Percentiles rank a stretch among this genome's conserved stretches.
These are phyloP conservation scores for Dipus sagitta DNA, from an alignment of 2,797 vertebrate genomes.

Conservation along the genomic window DNA sequence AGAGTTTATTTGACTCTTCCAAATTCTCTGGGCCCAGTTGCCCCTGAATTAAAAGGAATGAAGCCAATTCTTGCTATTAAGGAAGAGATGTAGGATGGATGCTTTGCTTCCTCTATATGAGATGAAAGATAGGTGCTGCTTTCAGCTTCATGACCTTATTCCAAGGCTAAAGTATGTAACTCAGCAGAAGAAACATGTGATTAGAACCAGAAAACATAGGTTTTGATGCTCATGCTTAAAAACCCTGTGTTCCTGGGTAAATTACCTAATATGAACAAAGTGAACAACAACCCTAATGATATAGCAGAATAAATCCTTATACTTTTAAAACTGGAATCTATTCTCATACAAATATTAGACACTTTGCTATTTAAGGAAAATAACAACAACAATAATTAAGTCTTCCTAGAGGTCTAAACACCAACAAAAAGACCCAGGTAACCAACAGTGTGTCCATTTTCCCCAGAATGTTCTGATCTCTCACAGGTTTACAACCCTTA, in stretches of 20 bases:
- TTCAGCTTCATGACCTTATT: not conserved
- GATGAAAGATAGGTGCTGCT: not conserved
- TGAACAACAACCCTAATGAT: not conserved
- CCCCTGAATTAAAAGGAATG: constrained; percentile 31
- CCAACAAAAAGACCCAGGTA: not conserved
- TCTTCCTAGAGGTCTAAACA: not conserved
- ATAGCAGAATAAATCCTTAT: constrained; percentile 6
- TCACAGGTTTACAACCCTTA: not conserved
- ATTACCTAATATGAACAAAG: constrained; percentile 36
- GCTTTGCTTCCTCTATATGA: not conserved
- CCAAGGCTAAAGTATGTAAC: constrained; percentile 5
- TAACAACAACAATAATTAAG: not conserved
- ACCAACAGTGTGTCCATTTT: not conserved
- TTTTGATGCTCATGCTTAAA: constrained; percentile 33
- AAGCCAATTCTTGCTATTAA: constrained; percentile 36
- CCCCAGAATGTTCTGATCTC: not conserved
- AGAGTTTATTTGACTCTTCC: constrained; percentile 27
- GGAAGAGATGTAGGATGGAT: not conserved
- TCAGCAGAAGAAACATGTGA: not conserved
- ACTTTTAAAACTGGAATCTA: not conserved
- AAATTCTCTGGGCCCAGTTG: not conserved
- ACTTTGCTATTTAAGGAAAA: constrained; percentile 48
- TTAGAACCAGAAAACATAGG: constrained; percentile 34
- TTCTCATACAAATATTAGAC: constrained; percentile 57
- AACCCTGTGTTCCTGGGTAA: not conserved